These are phyloP conservation scores for Trypoxylus dichotomus DNA, from an alignment of 1,140 invertebrate genomes.

Conservation along the genomic window DNA sequence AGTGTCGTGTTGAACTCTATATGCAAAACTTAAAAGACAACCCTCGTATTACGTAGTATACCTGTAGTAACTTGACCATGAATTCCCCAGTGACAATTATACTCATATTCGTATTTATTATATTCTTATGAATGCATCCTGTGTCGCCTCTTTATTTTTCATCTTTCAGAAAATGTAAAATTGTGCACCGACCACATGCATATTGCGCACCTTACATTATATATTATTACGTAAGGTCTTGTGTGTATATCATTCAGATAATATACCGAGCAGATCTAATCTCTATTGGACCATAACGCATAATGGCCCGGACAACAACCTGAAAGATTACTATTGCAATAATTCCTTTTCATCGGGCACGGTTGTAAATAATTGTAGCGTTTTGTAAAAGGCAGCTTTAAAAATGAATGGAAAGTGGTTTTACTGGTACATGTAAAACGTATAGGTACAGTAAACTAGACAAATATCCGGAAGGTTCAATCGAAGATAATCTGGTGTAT, in stretches of 20 bases:
- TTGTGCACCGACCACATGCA: no score
- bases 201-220: background rate
- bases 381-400: constrained; percentile 2
- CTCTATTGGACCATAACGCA: background rate
- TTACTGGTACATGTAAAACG: background rate
- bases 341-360: background rate
- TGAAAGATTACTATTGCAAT: background rate
- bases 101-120: no score
- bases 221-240: background rate
- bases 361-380: constrained; percentile 3
- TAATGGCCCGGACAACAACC: background rate
- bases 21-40: no score
- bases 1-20: no score
- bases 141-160: no score
- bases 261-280: background rate
- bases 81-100: no score
- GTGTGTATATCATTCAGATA: background rate
- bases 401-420: background rate
- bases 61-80: no score
- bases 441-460: background rate
- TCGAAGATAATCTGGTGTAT: no score
- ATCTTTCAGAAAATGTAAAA: no score
- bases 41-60: no score
- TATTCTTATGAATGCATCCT: no score
- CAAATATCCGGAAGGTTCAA: background rate